These are phyloP conservation scores for Drosophila percnosoma DNA, from an alignment of 2,888 invertebrate species.

Conservation along the genomic window DNA sequence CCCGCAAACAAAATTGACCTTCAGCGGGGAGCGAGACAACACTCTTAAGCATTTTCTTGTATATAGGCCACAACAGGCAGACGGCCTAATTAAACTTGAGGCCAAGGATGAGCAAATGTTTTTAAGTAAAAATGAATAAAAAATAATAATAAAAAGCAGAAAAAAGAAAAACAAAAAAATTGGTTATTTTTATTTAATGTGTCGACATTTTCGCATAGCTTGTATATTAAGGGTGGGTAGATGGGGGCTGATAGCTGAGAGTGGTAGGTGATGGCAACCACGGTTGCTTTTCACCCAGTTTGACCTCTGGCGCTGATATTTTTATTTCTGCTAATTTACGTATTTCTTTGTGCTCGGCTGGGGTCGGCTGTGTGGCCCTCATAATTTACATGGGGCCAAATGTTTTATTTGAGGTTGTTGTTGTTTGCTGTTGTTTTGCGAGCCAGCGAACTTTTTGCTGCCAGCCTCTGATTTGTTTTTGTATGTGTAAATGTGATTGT, in stretches of 20 bases:
- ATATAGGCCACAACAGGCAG: slow-evolving; percentile 53
- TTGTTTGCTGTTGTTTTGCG: slow-evolving; percentile 28
- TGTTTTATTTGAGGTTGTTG: slow-evolving; percentile 64
- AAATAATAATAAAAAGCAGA: not conserved
- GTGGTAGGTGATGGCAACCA: not conserved
- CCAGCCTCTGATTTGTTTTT: slow-evolving; percentile 23
- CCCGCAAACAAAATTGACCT: slow-evolving; percentile 54
- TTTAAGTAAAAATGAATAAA: not conserved
- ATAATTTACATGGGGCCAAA: slow-evolving; percentile 67
- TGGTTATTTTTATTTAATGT: slow-evolving; percentile 61
- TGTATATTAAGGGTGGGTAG: slow-evolving; percentile 26
- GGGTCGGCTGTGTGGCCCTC: slow-evolving; percentile 43
- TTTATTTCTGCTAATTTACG: slow-evolving; percentile 64
- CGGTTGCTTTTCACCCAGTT: slow-evolving; percentile 18
- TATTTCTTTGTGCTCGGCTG: slow-evolving; percentile 41
- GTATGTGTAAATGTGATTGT: slow-evolving; percentile 18
- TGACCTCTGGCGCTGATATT: slow-evolving; percentile 54
- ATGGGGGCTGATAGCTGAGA: not conserved
- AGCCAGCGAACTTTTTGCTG: slow-evolving; percentile 29
- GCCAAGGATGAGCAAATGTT: slow-evolving; percentile 37
- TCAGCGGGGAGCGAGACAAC: slow-evolving; percentile 35
- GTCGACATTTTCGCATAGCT: slow-evolving; percentile 72
- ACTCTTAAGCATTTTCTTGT: slow-evolving; percentile 44
- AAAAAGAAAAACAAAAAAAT: slow-evolving; percentile 5
- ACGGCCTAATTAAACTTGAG: slow-evolving; percentile 69